Evolutionary conservation across 2,113 vertebrate genomes (phyloP).

Genomic region (Bostrychus sinensis): DNA sequence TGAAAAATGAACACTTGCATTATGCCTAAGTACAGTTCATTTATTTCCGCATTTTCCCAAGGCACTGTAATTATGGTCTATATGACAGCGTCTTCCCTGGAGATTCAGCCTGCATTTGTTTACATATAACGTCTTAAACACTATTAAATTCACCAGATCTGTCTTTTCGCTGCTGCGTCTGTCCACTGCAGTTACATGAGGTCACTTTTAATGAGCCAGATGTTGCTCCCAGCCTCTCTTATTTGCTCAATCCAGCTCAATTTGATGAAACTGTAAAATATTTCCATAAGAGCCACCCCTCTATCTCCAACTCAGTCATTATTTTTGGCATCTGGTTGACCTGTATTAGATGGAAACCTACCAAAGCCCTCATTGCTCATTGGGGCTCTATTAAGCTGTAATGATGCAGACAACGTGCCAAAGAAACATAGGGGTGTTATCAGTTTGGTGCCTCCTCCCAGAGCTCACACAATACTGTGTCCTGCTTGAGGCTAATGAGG

Average conservation of each 20-base stretch:
- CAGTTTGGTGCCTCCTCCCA: slow-evolving; percentile 19
- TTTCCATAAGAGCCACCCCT: slow-evolving; percentile 43
- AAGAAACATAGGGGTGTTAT: slow-evolving; percentile 47
- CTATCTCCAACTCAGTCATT: slow-evolving; percentile 33
- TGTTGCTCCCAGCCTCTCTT: slow-evolving; percentile 23
- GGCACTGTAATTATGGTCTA: neutral
- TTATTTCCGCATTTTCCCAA: neutral
- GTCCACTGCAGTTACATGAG: slow-evolving; percentile 3
- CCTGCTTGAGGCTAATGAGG: slow-evolving; percentile 57
- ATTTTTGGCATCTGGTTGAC: slow-evolving; percentile 31
- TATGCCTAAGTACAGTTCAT: neutral
- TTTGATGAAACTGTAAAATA: slow-evolving; percentile 44
- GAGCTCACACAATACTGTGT: slow-evolving; percentile 46
- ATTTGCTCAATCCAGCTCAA: slow-evolving; percentile 49
- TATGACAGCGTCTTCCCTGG: neutral
- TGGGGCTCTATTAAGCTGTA: slow-evolving; percentile 44
- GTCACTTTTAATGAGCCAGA: slow-evolving; percentile 44
- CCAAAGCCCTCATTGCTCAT: slow-evolving; percentile 45
- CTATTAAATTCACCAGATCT: neutral
- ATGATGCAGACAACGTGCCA: slow-evolving; percentile 39
- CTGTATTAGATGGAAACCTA: slow-evolving; percentile 36
- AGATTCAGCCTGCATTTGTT: neutral
- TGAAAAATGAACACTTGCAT: neutral
- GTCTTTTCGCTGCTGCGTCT: neutral
- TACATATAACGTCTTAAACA: neutral